A percentile compares a stretch with the other conserved stretches of the same genome.
phyloP scores from a whole-genome alignment of 2,797 vertebrate genomes.

The Anas capensis region DNA sequence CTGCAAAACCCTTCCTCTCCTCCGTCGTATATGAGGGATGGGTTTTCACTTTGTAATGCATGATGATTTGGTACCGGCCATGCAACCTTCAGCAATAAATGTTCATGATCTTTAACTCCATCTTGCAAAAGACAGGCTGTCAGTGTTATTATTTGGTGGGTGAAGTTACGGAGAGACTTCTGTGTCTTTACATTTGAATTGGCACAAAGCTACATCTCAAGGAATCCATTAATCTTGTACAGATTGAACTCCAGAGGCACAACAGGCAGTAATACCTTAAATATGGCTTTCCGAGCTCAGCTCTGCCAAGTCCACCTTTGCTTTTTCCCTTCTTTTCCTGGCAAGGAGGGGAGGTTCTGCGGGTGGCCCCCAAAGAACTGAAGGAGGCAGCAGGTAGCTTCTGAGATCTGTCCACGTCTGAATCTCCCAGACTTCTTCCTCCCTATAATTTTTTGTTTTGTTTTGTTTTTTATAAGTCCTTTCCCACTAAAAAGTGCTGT shows the following conservation, averaged over 20 bases:
- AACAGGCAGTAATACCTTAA: slow-evolving; percentile 63
- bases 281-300: slow-evolving; percentile 28
- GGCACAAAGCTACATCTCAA: slow-evolving; percentile 28
- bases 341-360: slow-evolving; percentile 26
- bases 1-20: background rate
- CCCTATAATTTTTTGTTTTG: background rate
- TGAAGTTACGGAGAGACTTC: slow-evolving; percentile 12
- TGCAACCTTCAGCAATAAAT: slow-evolving; percentile 14
- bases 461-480: background rate
- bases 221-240: slow-evolving; percentile 43
- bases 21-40: background rate
- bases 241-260: slow-evolving; percentile 30
- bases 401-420: slow-evolving; percentile 9
- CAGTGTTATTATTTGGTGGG: background rate
- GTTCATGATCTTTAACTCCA: background rate
- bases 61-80: background rate
- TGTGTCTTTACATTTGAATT: slow-evolving; percentile 42
- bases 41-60: background rate
- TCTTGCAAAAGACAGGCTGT: slow-evolving; percentile 14
- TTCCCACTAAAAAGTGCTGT: slow-evolving; percentile 14
- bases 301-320: slow-evolving; percentile 30
- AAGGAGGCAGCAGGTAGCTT: slow-evolving; percentile 38
- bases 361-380: slow-evolving; percentile 50
- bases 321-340: background rate
- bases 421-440: slow-evolving; percentile 21